Base-by-base conservation (phyloP, 2,797 vertebrate species). In the Odontamblyopus rebecca region DNA sequence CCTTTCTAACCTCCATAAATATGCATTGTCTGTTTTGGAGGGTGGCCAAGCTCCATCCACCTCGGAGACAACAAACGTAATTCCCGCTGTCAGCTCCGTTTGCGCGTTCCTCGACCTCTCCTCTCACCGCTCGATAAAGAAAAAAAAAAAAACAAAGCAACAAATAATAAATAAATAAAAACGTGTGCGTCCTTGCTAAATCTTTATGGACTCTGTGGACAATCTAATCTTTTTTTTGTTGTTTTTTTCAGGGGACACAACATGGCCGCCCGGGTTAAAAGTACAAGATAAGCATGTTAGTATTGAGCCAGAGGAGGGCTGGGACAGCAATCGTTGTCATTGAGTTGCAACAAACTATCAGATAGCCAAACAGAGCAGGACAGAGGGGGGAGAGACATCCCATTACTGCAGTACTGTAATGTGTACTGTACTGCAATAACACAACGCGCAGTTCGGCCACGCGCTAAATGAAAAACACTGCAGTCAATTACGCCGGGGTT, bases 251-350 rank as follows among this genome's bases (percentile, higher is more conserved):
- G 6, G 57, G 73, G 83, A 83, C 76, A 50, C 16, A 11, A 70
- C 87, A 86, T 74, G 67, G 64, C 76, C 2, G 3, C 69, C 61
- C 77, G 81, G 83, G 54, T 80, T 89, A 82, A 86, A 91, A 91
- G 73, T 83, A 89, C 91, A 89, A 88, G 74, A 81, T 91, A 92
- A 94, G 82, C 79, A 82, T 91, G 85, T 92, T 93, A 92, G 76
- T 89, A 91, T 89, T 84, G 89, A 95, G 82, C 84, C 83, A 87
- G 71, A 72, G 92, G 89, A 92, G 77, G 81, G 84, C 59, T 30
- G 35, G 67, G 66, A 62, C 61, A 68, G 68, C 88, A 92, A 84
- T 89, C 83, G 27, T 93, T 89, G 86, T 82, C 53, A 79, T 74
- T 90, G 92, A 93, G 88, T 77, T 83, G 87, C 77, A 74, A 85